These are phyloP conservation scores for Troides oblongomaculatus DNA, from an alignment of 2,888 invertebrate species.

Conservation along the genomic window DNA sequence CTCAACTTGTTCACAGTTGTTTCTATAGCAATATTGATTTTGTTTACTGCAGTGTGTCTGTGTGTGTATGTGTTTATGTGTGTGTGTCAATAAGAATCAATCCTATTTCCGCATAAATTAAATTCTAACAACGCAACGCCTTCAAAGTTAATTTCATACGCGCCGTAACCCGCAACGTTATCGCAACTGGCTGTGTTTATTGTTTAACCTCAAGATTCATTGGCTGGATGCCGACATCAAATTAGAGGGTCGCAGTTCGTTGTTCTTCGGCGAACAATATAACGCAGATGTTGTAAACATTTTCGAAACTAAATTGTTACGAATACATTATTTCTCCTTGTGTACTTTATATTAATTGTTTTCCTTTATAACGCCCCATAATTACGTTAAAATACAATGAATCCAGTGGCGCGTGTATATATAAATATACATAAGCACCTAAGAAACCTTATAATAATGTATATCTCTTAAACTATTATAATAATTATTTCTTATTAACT, in stretches of 20 bases:
- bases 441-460: too few relatives aligned
- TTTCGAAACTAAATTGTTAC: conserved; percentile 15
- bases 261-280: conserved; percentile 23
- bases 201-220: conserved; percentile 25
- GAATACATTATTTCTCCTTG: conserved; percentile 7
- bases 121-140: neutral
- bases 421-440: too few relatives aligned
- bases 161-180: neutral
- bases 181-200: conserved; percentile 12
- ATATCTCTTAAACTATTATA: too few relatives aligned
- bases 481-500: too few relatives aligned
- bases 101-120: neutral
- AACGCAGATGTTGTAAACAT: conserved; percentile 22
- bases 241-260: conserved; percentile 24
- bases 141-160: conserved; percentile 6
- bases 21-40: too few relatives aligned
- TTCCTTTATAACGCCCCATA: too few relatives aligned
- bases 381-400: too few relatives aligned
- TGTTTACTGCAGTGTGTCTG: too few relatives aligned
- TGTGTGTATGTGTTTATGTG: too few relatives aligned
- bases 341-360: neutral
- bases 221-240: conserved; percentile 12
- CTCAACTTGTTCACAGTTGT: too few relatives aligned
- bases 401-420: too few relatives aligned
- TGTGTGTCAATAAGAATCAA: neutral